Conservation (phyloP, 2,888 invertebrate species). For the Troides helena region DNA sequence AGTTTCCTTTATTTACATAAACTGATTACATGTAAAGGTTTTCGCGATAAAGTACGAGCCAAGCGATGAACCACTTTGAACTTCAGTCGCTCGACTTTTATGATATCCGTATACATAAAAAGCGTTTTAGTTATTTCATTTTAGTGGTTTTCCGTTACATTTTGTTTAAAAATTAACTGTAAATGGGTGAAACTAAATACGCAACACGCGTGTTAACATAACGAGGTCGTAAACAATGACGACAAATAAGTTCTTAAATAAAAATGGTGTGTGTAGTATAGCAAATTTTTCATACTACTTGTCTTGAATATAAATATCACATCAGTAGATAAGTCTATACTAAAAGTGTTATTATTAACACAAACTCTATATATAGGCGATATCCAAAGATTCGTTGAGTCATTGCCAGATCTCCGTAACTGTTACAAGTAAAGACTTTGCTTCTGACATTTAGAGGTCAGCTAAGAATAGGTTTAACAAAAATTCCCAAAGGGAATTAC, state of each 20-base stretch:
- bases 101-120: slow-evolving; percentile 15
- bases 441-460: too few species aligned
- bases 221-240: slow-evolving; percentile 8
- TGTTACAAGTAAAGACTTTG: too few species aligned
- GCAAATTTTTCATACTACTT: too few species aligned
- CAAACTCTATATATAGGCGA: too few species aligned
- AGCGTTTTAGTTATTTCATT: slow-evolving; percentile 1
- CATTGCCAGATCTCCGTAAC: too few species aligned
- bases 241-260: slow-evolving; percentile 11
- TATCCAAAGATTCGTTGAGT: too few species aligned
- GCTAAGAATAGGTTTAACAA: too few species aligned
- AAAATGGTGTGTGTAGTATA: not conserved
- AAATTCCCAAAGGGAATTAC: too few species aligned
- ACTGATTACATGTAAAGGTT: slow-evolving; percentile 17
- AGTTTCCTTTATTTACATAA: slow-evolving; percentile 32
- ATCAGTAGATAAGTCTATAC: too few species aligned
- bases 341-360: too few species aligned
- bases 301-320: too few species aligned
- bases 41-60: slow-evolving; percentile 11
- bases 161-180: slow-evolving; percentile 2
- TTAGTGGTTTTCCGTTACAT: not conserved
- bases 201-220: slow-evolving; percentile 10
- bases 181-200: slow-evolving; percentile 5
- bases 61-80: slow-evolving; percentile 20
- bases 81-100: slow-evolving; percentile 19